Conservation (phyloP, 2,888 invertebrate species). For the Drosophila putrida region DNA sequence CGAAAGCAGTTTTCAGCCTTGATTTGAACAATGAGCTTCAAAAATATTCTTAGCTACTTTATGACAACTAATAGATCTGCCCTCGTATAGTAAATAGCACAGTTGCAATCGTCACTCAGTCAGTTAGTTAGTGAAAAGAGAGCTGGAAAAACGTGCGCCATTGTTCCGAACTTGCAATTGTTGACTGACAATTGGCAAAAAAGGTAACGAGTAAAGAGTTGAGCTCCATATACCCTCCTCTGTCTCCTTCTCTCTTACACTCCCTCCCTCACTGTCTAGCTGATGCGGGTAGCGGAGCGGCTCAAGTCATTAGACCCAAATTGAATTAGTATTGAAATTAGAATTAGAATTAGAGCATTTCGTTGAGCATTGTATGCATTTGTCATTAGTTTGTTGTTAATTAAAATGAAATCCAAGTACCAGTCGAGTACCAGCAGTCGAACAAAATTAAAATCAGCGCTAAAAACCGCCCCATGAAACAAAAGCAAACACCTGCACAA, state of each 20-base stretch:
- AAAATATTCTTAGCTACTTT: too few relatives aligned
- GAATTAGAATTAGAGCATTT: conserved; percentile 48
- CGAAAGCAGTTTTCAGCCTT: too few relatives aligned
- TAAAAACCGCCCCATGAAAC: conserved; percentile 72
- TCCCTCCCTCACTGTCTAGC: not conserved
- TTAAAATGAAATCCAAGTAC: conserved; percentile 72
- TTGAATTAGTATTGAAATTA: conserved; percentile 66
- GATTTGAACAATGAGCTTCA: too few relatives aligned
- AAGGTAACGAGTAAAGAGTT: conserved; percentile 56
- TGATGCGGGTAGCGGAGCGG: conserved; percentile 22
- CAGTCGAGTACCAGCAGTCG: conserved; percentile 40
- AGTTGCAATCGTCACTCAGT: conserved; percentile 67
- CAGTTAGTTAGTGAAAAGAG: conserved; percentile 58
- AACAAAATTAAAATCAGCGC: conserved; percentile 72
- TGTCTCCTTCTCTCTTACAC: not conserved
- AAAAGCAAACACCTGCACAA: conserved; percentile 71
- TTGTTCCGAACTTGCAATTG: conserved; percentile 77
- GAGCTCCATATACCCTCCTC: conserved; percentile 6
- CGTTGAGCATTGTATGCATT: conserved; percentile 56
- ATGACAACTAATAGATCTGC: conserved; percentile 10
- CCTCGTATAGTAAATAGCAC: conserved; percentile 63
- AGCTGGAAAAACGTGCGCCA: conserved; percentile 73
- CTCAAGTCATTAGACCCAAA: conserved; percentile 76
- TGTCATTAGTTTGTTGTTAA: conserved; percentile 79
- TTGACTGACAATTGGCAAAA: conserved; percentile 75